Evolutionary conservation across 2,113 vertebrate genomes (phyloP), one percentile per base, ranked within the genome.

Genomic region (Rhabdomys dilectus): DNA sequence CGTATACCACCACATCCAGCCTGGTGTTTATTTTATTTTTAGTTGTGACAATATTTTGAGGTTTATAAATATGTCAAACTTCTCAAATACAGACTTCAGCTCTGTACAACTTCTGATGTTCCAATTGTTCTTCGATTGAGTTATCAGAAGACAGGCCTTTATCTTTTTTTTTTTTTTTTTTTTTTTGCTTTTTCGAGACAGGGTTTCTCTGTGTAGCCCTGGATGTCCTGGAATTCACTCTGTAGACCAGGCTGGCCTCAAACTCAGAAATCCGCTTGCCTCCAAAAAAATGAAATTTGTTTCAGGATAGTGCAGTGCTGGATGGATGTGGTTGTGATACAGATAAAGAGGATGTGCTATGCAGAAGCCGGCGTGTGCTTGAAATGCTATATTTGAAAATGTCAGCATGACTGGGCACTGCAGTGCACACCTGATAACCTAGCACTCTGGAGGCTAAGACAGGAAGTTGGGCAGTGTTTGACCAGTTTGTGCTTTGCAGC

Each of bases 51-150:
- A 80, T 16, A 84, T 62, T 51, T 93, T 89, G n/a, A 94, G 72
- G 39, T 39, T 17, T 48, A 29, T 22, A 78, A 60, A 80, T 58
- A 62, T 9, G 36, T n/a, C 58, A 60, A 91, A 56, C 11, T 72
- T 91, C 88, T 96, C 80, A 72, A 77, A 86, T 91, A 73, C 0
- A 56, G 31, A 76, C 8, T 76, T 76, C 7, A 11, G 66, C 90
- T 78, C 51, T 21, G 75, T 29, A 22, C 36, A 68, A 21, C 66
- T 82, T 70, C 72, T 89, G 24, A 70, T 19, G 13, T 75, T 84
- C 42, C 10, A 82, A 81, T 91, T 94, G 80, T 19, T 62, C 64
- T 11, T 97, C 9, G 73, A 75, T 70, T 78, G 89, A 97, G 45
- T 36, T 89, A 60, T 88, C 60, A 21, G 48, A 51, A 70, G 36